These are phyloP conservation scores for Coregonus suidteri DNA, from an alignment of 2,797 vertebrate genomes.

Conservation along the genomic window DNA sequence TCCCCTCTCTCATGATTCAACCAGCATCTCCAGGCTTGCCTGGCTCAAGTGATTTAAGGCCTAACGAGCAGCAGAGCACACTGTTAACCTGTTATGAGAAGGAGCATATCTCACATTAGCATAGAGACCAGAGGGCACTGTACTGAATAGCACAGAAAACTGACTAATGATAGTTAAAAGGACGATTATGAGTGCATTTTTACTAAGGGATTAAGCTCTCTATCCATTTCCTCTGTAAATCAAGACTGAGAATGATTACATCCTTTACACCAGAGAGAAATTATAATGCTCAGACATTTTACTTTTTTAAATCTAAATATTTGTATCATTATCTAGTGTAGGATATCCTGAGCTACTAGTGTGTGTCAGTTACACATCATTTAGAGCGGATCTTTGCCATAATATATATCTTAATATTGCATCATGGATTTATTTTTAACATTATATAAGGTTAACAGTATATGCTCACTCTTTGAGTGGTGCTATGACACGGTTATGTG, in stretches of 20 bases:
- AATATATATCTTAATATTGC: too few relatives aligned
- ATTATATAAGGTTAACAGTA: not conserved
- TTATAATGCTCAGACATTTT: too few relatives aligned
- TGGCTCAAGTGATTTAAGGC: not conserved
- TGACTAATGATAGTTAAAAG: not conserved
- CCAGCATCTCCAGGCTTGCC: not conserved
- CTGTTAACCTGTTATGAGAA: too few relatives aligned
- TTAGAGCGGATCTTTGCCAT: too few relatives aligned
- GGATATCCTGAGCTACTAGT: not conserved
- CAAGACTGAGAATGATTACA: not conserved
- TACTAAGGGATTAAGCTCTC: not conserved
- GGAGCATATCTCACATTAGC: not conserved
- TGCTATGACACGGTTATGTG: constrained; percentile 37
- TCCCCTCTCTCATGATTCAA: not conserved
- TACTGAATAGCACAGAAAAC: not conserved
- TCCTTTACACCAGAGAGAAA: not conserved
- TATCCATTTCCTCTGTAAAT: not conserved
- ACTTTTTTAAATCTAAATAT: too few relatives aligned
- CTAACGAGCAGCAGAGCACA: too few relatives aligned
- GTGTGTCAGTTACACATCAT: not conserved
- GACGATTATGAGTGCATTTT: not conserved
- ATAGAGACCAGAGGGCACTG: constrained; percentile 1
- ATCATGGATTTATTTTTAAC: too few relatives aligned
- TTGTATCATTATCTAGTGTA: too few relatives aligned
- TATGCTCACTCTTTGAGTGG: not conserved